Conservation (phyloP, 2,113 vertebrate genomes). For the Sylvia atricapilla region DNA sequence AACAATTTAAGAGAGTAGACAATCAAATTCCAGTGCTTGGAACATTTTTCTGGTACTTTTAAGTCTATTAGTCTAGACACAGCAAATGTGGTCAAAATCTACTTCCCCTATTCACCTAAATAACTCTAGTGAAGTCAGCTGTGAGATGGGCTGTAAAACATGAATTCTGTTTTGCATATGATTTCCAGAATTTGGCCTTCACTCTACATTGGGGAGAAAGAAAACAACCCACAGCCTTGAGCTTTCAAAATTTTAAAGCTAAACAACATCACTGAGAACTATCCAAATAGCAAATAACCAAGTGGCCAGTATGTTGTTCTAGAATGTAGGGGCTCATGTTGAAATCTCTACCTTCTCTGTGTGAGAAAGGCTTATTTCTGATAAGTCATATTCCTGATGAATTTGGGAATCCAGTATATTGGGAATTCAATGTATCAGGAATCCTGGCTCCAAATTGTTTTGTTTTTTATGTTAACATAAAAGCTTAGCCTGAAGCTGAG, state of each 20-base stretch:
- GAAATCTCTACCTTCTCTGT: neutral
- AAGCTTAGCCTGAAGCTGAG: neutral
- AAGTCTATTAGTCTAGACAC: neutral
- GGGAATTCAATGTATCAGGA: neutral
- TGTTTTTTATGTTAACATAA: neutral
- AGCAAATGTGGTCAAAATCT: conserved; percentile 33
- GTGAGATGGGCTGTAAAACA: conserved; percentile 49
- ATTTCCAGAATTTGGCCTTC: conserved; percentile 39
- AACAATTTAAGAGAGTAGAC: neutral
- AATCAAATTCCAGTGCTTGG: conserved; percentile 21
- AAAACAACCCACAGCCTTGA: neutral
- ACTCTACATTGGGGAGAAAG: neutral
- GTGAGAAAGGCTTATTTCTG: neutral
- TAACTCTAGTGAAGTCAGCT: conserved; percentile 43
- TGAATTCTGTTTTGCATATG: conserved; percentile 14
- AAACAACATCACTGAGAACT: neutral
- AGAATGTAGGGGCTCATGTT: neutral
- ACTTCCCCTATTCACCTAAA: neutral
- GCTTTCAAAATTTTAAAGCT: conserved; percentile 20
- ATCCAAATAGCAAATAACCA: conserved; percentile 16
- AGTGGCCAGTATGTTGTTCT: neutral
- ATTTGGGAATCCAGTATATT: neutral
- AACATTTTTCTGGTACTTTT: neutral
- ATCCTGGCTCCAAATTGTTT: neutral
- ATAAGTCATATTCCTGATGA: neutral